These are phyloP conservation scores for Cactoblastis cactorum DNA, from an alignment of 2,888 invertebrate species.

Conservation along the genomic window DNA sequence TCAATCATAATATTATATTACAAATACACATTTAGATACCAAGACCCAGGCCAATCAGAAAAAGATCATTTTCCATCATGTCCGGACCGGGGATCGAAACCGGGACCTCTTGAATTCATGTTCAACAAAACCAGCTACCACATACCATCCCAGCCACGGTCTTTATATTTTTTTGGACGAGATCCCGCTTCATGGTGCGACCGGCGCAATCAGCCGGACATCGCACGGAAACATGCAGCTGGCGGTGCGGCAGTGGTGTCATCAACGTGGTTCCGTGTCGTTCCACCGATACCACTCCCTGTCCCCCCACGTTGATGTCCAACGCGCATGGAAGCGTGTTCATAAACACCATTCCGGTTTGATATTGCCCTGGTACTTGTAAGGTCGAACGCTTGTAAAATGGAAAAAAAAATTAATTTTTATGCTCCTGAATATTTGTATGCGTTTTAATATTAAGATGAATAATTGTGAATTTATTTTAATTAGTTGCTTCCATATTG, in stretches of 20 bases:
- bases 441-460: too few species aligned
- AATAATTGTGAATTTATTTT: too few species aligned
- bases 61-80: too few species aligned
- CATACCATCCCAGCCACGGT: conserved; percentile 55
- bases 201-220: conserved; percentile 54
- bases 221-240: conserved; percentile 35
- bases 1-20: too few species aligned
- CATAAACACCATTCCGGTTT: conserved; percentile 79
- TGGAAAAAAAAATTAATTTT: not conserved
- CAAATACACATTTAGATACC: too few species aligned
- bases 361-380: conserved; percentile 55
- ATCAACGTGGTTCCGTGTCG: conserved; percentile 59
- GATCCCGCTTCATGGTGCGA: conserved; percentile 46
- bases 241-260: conserved; percentile 51
- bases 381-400: conserved; percentile 58
- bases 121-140: not conserved
- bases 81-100: too few species aligned
- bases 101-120: too few species aligned
- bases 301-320: conserved; percentile 48
- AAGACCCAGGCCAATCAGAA: too few species aligned
- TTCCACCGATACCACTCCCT: conserved; percentile 52
- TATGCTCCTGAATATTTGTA: not conserved
- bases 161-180: conserved; percentile 37
- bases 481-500: too few species aligned
- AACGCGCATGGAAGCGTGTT: conserved; percentile 82